Evolutionary conservation across 2,797 vertebrate genomes (phyloP).

Genomic region (Enteromius fasciolatus): DNA sequence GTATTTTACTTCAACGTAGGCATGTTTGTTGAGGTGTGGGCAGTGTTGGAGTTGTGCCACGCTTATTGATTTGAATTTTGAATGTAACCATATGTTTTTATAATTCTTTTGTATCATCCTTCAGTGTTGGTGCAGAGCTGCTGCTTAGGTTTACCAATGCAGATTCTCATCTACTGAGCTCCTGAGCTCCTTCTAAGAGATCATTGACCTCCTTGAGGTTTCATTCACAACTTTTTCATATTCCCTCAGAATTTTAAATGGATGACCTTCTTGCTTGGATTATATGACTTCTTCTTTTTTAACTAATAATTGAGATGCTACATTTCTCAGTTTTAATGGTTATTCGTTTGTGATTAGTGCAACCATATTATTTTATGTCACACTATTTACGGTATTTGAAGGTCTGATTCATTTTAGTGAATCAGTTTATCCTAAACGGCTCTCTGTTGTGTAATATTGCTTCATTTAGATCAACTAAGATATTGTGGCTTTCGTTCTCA

Average conservation of each 20-base stretch:
- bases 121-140: not conserved
- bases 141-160: not conserved
- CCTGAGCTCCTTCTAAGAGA: not conserved
- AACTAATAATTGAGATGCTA: no score
- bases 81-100: not conserved
- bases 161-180: not conserved
- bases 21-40: constrained; percentile 21
- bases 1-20: not conserved
- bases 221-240: not conserved
- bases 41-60: constrained; percentile 13
- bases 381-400: not conserved
- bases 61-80: not conserved
- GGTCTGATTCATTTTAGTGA: not conserved
- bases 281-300: not conserved
- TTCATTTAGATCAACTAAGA: no score
- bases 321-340: not conserved
- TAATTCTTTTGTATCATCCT: not conserved
- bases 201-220: not conserved
- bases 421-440: not conserved
- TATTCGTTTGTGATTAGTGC: not conserved
- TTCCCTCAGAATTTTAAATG: not conserved
- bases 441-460: not conserved
- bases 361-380: not conserved
- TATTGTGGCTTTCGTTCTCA: not conserved
- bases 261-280: not conserved